These are phyloP conservation scores for Notodonta dromedarius DNA, from an alignment of 2,888 invertebrate species.

Conservation along the genomic window DNA sequence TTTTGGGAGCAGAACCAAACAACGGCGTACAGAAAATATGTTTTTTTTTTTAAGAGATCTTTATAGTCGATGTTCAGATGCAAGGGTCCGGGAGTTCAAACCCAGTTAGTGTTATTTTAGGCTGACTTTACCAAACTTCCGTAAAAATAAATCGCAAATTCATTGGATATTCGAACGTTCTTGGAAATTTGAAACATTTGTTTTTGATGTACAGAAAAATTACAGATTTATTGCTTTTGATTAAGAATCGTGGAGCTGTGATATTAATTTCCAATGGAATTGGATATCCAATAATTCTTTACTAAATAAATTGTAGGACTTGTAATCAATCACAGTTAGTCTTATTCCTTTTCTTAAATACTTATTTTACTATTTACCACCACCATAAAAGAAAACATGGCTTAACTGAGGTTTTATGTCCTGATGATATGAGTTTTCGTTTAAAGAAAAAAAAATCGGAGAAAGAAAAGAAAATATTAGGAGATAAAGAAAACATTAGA, in stretches of 20 bases:
- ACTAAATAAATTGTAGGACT: neutral
- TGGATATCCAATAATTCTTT: neutral
- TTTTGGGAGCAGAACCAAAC: too few species aligned
- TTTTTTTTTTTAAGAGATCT: too few species aligned
- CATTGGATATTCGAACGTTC: neutral
- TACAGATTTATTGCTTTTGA: conserved; percentile 29
- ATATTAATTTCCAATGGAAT: conserved; percentile 19
- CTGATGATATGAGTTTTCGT: too few species aligned
- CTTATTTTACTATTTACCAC: too few species aligned
- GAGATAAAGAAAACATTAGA: neutral
- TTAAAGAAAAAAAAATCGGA: too few species aligned
- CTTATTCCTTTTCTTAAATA: too few species aligned
- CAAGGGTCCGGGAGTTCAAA: neutral
- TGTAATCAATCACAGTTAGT: too few species aligned
- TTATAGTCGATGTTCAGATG: too few species aligned
- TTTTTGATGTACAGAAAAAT: conserved; percentile 25
- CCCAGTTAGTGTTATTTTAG: neutral
- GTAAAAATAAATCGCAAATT: neutral
- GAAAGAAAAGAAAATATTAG: too few species aligned
- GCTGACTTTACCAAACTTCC: neutral
- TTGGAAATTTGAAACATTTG: conserved; percentile 30
- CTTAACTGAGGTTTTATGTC: too few species aligned
- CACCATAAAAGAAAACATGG: too few species aligned
- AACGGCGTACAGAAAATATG: too few species aligned
- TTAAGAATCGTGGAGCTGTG: conserved; percentile 24